Conservation (phyloP, 2,888 invertebrate genomes). For the Leptarthrus brevirostris region DNA sequence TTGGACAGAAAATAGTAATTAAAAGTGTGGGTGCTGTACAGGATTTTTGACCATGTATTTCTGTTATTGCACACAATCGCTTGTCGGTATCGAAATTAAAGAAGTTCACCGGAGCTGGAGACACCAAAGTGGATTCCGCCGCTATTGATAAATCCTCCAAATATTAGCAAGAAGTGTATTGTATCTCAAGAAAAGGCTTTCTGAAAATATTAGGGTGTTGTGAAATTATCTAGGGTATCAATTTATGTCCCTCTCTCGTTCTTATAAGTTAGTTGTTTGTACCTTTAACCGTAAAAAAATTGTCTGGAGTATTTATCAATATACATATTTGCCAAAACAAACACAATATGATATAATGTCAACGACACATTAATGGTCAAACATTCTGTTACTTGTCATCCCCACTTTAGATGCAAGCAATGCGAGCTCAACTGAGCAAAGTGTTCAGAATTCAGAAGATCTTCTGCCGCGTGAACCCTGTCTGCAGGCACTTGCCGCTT, state of each 20-base stretch:
- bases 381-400: conserved; percentile 75
- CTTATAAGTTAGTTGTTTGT: conserved; percentile 11
- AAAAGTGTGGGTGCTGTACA: conserved; percentile 57
- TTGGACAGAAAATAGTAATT: conserved; percentile 18
- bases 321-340: conserved; percentile 20
- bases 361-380: conserved; percentile 72
- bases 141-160: conserved; percentile 53
- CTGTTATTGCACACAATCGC: conserved; percentile 36
- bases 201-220: conserved; percentile 25
- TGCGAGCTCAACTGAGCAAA: conserved; percentile 78
- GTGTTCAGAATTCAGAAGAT: conserved; percentile 74
- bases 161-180: conserved; percentile 17
- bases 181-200: conserved; percentile 16
- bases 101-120: conserved; percentile 35
- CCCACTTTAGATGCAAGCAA: conserved; percentile 71
- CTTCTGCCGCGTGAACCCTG: conserved; percentile 99
- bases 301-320: conserved; percentile 55
- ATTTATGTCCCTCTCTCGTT: conserved; percentile 22
- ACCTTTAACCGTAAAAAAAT: conserved; percentile 28
- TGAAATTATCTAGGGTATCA: conserved; percentile 6
- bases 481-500: conserved; percentile 99
- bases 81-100: conserved; percentile 24
- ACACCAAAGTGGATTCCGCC: conserved; percentile 25
- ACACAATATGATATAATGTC: conserved; percentile 42
- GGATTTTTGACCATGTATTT: conserved; percentile 58